These are phyloP conservation scores for Anastrepha obliqua DNA, from an alignment of 1,140 invertebrate species.

Conservation along the genomic window DNA sequence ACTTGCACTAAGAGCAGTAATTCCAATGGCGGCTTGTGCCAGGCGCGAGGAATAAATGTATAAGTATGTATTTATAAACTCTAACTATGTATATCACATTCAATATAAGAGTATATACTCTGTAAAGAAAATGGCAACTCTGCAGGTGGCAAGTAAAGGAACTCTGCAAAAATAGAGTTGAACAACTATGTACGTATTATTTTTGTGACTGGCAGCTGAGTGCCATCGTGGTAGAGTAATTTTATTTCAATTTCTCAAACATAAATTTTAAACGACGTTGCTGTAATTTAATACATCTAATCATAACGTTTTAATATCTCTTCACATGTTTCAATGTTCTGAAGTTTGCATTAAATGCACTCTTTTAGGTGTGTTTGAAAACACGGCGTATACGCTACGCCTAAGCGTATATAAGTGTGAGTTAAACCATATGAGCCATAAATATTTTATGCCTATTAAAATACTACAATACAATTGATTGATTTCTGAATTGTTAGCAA, in stretches of 20 bases:
- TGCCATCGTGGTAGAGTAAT: neutral
- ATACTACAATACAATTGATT: conserved; percentile 13
- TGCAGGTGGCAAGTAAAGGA: neutral
- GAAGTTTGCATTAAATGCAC: too few relatives aligned
- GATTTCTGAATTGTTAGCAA: neutral
- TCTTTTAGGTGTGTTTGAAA: too few relatives aligned
- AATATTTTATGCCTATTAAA: conserved; percentile 39
- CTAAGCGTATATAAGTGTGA: neutral
- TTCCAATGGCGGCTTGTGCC: neutral
- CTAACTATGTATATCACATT: neutral
- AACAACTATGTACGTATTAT: neutral
- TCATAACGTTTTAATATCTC: neutral
- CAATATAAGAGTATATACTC: neutral
- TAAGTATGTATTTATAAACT: neutral
- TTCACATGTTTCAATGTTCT: neutral
- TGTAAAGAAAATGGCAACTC: neutral
- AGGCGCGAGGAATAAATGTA: neutral
- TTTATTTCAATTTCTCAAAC: neutral
- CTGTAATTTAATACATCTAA: neutral
- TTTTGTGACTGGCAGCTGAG: neutral
- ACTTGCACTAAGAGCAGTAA: conserved; percentile 6
- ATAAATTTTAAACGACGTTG: conserved; percentile 1
- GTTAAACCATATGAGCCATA: neutral
- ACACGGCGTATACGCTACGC: neutral
- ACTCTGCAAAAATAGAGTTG: neutral